Conservation (phyloP, 2,797 vertebrate genomes). For the Muraenolepis orangiensis region DNA sequence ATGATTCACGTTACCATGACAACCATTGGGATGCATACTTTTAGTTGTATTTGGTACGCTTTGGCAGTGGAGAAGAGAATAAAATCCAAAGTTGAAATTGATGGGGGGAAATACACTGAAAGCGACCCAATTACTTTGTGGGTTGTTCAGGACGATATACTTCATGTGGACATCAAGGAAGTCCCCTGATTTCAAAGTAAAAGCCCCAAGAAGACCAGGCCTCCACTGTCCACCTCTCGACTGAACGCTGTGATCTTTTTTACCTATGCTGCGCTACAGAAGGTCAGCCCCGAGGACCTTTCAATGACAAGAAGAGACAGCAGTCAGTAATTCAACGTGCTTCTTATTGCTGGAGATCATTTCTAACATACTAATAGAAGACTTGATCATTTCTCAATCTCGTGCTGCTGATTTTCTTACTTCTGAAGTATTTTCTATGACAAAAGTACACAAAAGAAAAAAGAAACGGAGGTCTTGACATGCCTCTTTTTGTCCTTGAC, state of each 20-base stretch:
- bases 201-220: not conserved
- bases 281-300: not conserved
- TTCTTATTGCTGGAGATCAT: constrained; percentile 25
- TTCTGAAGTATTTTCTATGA: constrained; percentile 59
- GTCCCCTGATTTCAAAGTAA: not conserved
- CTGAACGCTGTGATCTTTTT: constrained; percentile 25
- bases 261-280: not conserved
- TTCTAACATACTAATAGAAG: constrained; percentile 30
- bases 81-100: not conserved
- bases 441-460: constrained; percentile 34
- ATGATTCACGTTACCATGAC: not conserved
- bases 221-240: constrained; percentile 16
- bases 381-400: not conserved
- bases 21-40: not conserved
- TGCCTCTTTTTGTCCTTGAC: constrained; percentile 39
- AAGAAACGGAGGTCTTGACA: constrained; percentile 59
- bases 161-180: not conserved
- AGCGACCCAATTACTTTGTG: not conserved
- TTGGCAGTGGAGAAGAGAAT: not conserved
- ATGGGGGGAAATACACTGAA: not conserved
- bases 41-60: not conserved
- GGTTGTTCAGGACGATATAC: not conserved
- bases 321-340: not conserved
- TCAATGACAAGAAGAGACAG: not conserved
- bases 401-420: constrained; percentile 45